A percentile compares a stretch with the other conserved stretches of the same genome.
Evolutionary conservation across 1,140 invertebrate species (phyloP).

Genomic region (Formica exsecta): DNA sequence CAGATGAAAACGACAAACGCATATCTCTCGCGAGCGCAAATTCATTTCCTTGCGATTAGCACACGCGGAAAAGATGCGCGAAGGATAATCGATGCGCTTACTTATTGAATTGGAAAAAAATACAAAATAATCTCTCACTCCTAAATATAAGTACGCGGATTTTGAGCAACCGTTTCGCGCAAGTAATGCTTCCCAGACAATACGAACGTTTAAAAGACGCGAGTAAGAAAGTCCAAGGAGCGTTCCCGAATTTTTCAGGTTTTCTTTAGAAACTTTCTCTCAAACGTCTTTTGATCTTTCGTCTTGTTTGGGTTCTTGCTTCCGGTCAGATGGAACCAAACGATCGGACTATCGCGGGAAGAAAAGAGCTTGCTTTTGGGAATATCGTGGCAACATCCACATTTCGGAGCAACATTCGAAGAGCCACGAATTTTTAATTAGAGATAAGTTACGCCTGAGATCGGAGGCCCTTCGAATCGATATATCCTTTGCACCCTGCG

Average conservation of each 20-base stretch:
- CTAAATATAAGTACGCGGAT: constrained; percentile 62
- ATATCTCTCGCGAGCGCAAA: constrained; percentile 6
- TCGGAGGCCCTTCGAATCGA: constrained; percentile 16
- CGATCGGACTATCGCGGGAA: constrained; percentile 51
- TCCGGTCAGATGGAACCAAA: constrained; percentile 27
- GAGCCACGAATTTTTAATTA: constrained; percentile 22
- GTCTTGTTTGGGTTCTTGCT: constrained; percentile 23
- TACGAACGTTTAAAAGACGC: constrained; percentile 18
- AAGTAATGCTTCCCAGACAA: constrained; percentile 28
- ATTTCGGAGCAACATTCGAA: neutral
- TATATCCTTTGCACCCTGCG: neutral
- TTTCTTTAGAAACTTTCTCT: neutral
- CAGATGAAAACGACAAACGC: constrained; percentile 6
- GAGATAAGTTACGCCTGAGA: constrained; percentile 50
- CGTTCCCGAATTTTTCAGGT: neutral
- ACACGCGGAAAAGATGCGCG: neutral
- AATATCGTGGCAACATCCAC: neutral
- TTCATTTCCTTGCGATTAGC: neutral
- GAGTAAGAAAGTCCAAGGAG: neutral
- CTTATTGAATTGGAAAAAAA: constrained; percentile 45
- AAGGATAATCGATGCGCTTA: constrained; percentile 30
- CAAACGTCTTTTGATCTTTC: neutral
- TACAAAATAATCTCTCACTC: constrained; percentile 65
- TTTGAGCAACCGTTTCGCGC: constrained; percentile 70
- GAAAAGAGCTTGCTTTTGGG: constrained; percentile 29